These are phyloP conservation scores for Stegophylla sp. DNA, from an alignment of 2,888 invertebrate species.

Conservation along the genomic window DNA sequence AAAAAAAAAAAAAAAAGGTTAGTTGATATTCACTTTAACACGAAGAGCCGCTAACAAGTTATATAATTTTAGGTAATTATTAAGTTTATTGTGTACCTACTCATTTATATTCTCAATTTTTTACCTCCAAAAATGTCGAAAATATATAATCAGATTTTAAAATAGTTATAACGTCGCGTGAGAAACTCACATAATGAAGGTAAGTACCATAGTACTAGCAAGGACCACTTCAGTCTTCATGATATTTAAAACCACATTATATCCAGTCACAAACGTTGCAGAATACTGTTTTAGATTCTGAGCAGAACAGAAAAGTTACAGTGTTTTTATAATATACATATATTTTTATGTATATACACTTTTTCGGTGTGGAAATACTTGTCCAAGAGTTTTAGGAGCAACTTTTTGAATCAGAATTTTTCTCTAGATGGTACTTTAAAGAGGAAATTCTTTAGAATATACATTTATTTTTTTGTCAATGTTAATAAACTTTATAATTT, in stretches of 20 bases:
- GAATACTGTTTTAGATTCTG: not conserved
- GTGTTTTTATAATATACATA: no score
- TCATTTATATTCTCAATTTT: slow-evolving; percentile 6
- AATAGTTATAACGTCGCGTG: slow-evolving; percentile 18
- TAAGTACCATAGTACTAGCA: no score
- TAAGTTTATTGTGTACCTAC: not conserved
- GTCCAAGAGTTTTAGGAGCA: no score
- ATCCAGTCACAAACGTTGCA: not conserved
- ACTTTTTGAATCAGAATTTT: no score
- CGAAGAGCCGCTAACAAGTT: slow-evolving; percentile 26
- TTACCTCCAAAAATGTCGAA: not conserved
- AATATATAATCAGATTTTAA: slow-evolving; percentile 21
- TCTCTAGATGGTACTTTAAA: no score
- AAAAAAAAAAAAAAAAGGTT: not conserved
- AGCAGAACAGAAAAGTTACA: no score
- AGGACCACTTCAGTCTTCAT: not conserved
- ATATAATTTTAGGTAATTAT: slow-evolving; percentile 22
- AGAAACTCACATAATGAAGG: not conserved
- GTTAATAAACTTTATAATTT: no score
- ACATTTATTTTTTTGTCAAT: no score
- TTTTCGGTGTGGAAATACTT: no score
- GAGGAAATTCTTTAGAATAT: no score
- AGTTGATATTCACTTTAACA: slow-evolving; percentile 12
- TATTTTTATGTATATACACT: no score
- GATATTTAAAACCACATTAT: slow-evolving; percentile 29